Evolutionary conservation across 2,888 invertebrate species (phyloP), one percentile per base, ranked within the genome.

Genomic region (Conchocele bisecta): DNA sequence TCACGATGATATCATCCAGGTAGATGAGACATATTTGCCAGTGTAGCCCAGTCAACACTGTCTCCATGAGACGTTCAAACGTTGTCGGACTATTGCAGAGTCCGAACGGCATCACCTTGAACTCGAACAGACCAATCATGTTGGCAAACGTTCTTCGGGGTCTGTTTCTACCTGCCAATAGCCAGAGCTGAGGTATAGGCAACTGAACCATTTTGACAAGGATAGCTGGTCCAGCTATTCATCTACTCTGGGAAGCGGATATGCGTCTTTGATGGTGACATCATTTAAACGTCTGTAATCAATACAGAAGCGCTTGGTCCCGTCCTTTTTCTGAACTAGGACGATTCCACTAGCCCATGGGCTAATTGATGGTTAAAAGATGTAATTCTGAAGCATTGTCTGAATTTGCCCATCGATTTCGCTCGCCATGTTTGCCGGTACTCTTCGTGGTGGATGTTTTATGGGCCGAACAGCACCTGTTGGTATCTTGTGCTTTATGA

Each of bases 101-200:
- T n/a, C 82, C 79, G 39, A 82, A 74, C n/a, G 81, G 68, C 75
- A 81, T 75, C 9, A 50, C 48, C 11, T 61, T 46, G 53, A 68
- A 82, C 41, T 80, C 56, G 31, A 54, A 71, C 22, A 75, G 22
- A 15, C 75, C 75, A 11, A 31, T 33, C 9, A 31, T 22, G 3
- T 58, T 71, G 17, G 37, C 24, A 59, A 75, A 82, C 20, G 60
- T 60, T 82, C 67, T 13, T 35, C 37, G n/a, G 29, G 54, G 7
- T 46, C 24, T n/a, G 65, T 33, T 28, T 51, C 35, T 26, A 82
- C 57, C 29, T 81, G 81, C 50, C 73, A 77, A 37, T 79, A 82
- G 3, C 80, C 75, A 9, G 65, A 58, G n/a, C 39, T 20, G 9
- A 80, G 39, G 26, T 82, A 75, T 37, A 81, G 31, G 5, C 64